Base-by-base conservation (phyloP, 2,113 vertebrate species). In the Pterocles orientalis region DNA sequence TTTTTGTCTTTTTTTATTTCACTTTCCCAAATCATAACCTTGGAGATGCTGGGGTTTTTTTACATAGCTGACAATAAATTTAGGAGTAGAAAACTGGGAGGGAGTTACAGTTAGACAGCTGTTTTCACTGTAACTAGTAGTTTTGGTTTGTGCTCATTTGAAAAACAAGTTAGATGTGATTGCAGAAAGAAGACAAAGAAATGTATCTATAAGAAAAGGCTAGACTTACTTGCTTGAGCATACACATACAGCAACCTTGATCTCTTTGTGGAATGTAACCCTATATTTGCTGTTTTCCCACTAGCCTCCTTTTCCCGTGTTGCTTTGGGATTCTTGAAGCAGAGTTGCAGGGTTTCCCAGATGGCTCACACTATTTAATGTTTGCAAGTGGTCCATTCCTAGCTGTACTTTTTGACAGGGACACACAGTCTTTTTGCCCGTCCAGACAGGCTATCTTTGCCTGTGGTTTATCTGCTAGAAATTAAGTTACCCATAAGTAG, bases 11-110 rank as follows among this genome's bases (percentile, higher is more conserved):
- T 92, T 85, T 33, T 51, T 29, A 60, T 92, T 86, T 71, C 23
- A 24, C 33, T 90, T 94, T 82, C 66, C 75, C 12, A 87, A 89
- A 96, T 93, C 77, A 93, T 73, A 89, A 89, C 87, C 50, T 94
- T 88, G 51, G 60, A 88, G 50, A 75, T 90, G 31, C 53, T 86
- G 29, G 33, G 43, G 36, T 5, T 5, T 57, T 82, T 86, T 94
- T 92, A 82, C 78, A n/a, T 70, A 90, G 60, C 29, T 62, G 70
- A 70, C 56, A 90, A 24, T 94, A 94, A 94, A 92, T 92, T 88
- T 94, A 84, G 85, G 31, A 56, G 54, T 58, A 84, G 61, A 80
- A 83, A 80, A 82, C 36, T 79, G 50, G 31, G 56, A 95, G 57
- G 43, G 43, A 94, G 31, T 56, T 94, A 64, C 39, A 36, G 54